Evolutionary conservation across 2,797 vertebrate genomes (phyloP), one percentile per base, ranked within the genome.

Genomic region (Meriones psammophilus): DNA sequence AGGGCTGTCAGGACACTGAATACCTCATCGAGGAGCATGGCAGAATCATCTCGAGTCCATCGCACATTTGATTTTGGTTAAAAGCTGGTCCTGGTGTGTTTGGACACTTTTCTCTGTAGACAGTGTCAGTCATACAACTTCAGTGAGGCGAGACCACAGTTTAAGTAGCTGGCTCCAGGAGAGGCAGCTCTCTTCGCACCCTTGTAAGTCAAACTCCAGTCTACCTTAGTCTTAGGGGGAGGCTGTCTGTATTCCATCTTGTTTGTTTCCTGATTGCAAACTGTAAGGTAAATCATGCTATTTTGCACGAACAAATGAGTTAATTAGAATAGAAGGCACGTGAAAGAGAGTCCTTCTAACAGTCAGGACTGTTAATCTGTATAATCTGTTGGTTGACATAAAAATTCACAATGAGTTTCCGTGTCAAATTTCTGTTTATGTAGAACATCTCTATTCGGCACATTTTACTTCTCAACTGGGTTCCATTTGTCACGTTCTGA

Each of bases 351-450:
- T 54, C 60, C 74, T 69, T 68, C 3, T 85, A 83, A 50, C 24
- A 60, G 24, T 33, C 15, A 81, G 26, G 28, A 83, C 71, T 81
- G 66, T 60, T 22, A 71, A 46, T 50, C 50, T 50, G 12, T 60
- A n/a, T 26, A 46, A 64, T 74, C n/a, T 14, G 28, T 36, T 93
- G 54, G 5, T 90, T 93, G 89, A 76, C 9, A 81, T 10, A 66
- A 91, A 64, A 81, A 77, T 94, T 87, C 13, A 18, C 24, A 83
- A 56, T 66, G 42, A 58, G 60, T 94, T 94, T 90, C 89, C 28
- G n/a, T 15, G 33, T 80, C 56, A 66, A 30, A 42, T 73, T 68
- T 91, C 8, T 92, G n/a, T 89, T 89, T 60, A n/a, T 66, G 54
- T 73, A 73, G 88, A 91, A 71, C 10, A 22, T 88, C 74, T 95